These are phyloP conservation scores for Perccottus glenii DNA, from an alignment of 2,113 vertebrate genomes.

Conservation along the genomic window DNA sequence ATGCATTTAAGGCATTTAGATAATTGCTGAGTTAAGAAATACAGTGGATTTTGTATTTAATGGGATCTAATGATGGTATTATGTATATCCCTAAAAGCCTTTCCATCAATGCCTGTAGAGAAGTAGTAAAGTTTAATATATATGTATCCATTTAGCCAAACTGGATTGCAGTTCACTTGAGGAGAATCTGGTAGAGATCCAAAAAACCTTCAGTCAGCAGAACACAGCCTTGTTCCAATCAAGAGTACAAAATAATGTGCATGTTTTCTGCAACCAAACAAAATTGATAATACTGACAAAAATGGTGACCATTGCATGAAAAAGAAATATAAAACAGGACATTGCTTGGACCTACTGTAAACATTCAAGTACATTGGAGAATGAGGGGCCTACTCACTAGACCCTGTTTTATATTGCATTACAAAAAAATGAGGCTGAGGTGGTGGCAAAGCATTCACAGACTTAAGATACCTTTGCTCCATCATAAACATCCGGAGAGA, in stretches of 20 bases:
- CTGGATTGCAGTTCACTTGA: conserved; percentile 60
- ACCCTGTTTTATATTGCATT: conserved; percentile 16
- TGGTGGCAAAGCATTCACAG: conserved; percentile 78
- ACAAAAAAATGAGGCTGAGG: conserved; percentile 55
- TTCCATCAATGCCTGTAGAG: conserved; percentile 1
- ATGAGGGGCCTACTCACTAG: too few relatives aligned
- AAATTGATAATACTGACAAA: too few relatives aligned
- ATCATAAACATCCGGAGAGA: conserved; percentile 48
- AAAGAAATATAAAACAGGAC: too few relatives aligned
- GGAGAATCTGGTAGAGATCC: conserved; percentile 56
- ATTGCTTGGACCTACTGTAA: too few relatives aligned
- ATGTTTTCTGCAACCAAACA: not conserved
- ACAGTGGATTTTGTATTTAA: too few relatives aligned
- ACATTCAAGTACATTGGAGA: too few relatives aligned
- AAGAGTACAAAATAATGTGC: conserved; percentile 32
- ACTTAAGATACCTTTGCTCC: conserved; percentile 72
- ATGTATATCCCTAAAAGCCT: too few relatives aligned
- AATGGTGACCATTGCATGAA: too few relatives aligned
- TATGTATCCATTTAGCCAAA: conserved; percentile 14
- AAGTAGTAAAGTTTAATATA: not conserved
- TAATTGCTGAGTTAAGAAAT: too few relatives aligned
- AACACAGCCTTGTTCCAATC: conserved; percentile 35
- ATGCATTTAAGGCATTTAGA: too few relatives aligned
- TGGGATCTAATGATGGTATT: too few relatives aligned
- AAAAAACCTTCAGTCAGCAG: conserved; percentile 46